Percentiles rank a stretch among this genome's conserved stretches.
Conservation (phyloP, 2,888 invertebrate genomes). For the Cataglyphis livida region DNA sequence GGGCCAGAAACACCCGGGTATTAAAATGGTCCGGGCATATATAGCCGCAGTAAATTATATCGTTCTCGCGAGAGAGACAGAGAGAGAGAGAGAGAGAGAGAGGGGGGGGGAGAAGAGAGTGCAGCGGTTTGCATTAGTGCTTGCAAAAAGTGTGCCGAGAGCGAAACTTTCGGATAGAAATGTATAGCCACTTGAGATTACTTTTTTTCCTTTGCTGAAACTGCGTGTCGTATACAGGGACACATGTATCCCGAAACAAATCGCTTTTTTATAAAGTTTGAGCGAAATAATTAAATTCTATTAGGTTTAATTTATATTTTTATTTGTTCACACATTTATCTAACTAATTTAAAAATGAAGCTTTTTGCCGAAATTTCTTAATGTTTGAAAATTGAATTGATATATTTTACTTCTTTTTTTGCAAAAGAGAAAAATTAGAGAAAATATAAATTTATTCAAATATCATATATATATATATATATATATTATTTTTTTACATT, state of each 20-base stretch:
- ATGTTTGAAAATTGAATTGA: neutral
- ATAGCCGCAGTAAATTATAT: constrained; percentile 79
- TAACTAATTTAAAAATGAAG: neutral
- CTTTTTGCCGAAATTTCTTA: neutral
- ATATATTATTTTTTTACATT: neutral
- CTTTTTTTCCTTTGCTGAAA: constrained; percentile 61
- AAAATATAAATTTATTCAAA: neutral
- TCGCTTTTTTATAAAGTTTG: constrained; percentile 6
- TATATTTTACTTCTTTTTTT: too few relatives aligned
- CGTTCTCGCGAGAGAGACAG: constrained; percentile 63
- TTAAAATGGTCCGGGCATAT: constrained; percentile 74
- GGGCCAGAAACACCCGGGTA: constrained; percentile 68
- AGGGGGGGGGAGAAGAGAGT: neutral
- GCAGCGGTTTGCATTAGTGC: constrained; percentile 49
- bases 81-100: neutral
- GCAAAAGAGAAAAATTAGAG: neutral
- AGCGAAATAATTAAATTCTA: constrained; percentile 20
- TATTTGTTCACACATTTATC: neutral
- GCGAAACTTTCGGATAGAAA: constrained; percentile 69
- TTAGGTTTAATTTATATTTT: neutral
- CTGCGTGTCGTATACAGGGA: constrained; percentile 40
- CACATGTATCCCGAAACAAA: constrained; percentile 37
- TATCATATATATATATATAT: neutral
- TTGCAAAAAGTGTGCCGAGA: constrained; percentile 45
- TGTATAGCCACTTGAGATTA: constrained; percentile 74